Percentiles rank a stretch among this genome's conserved stretches.
phyloP scores from a whole-genome alignment of 2,797 vertebrate genomes.

The Onychomys leucogaster region DNA sequence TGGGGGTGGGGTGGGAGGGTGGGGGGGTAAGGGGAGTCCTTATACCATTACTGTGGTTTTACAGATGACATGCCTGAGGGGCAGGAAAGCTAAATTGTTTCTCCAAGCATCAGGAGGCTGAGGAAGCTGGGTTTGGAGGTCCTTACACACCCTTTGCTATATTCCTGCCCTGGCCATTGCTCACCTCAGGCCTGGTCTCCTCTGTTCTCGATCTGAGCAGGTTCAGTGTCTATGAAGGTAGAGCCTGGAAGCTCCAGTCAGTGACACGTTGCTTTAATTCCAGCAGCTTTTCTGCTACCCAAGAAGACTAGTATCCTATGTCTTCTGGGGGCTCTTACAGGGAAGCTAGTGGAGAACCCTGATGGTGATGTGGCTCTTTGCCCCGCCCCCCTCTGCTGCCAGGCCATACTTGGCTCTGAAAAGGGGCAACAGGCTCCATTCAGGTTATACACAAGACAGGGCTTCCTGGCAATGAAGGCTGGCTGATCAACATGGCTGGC shows the following conservation, averaged over 20 bases:
- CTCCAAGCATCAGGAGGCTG: too few relatives aligned
- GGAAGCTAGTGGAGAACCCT: background rate
- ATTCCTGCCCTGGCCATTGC: background rate
- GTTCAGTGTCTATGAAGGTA: background rate
- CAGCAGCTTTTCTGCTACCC: background rate
- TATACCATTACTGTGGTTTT: background rate
- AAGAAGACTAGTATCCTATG: background rate
- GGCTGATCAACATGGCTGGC: background rate
- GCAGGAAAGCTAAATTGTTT: background rate
- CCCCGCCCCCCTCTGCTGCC: background rate
- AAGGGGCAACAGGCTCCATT: background rate
- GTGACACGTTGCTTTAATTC: background rate
- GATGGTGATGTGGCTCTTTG: background rate
- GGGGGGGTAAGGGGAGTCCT: background rate
- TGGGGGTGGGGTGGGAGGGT: fast-evolving
- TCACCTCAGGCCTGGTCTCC: background rate
- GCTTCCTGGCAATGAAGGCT: background rate
- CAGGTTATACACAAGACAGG: background rate
- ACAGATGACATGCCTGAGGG: background rate
- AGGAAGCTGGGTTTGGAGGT: background rate
- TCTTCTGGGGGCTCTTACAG: background rate
- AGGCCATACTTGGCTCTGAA: too few relatives aligned
- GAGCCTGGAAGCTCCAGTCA: background rate
- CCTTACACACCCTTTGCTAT: background rate
- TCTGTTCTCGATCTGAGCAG: background rate